phyloP scores from a whole-genome alignment of 2,797 vertebrate species.

The Poeciliopsis paucimaculata region DNA sequence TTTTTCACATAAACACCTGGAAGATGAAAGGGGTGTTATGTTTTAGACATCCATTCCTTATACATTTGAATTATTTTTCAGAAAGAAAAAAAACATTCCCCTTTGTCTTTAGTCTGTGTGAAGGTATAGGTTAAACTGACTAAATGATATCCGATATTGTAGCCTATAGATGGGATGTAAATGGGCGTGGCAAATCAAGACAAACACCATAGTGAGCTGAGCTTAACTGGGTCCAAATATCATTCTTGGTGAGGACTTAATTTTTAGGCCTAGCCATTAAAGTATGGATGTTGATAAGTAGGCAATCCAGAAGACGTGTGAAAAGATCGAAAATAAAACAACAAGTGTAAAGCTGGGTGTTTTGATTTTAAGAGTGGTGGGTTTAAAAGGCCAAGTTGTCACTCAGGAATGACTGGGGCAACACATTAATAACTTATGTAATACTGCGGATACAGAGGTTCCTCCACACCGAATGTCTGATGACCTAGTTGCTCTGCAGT shows the following conservation, averaged over 20 bases:
- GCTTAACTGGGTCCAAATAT: background rate
- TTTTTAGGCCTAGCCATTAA: background rate
- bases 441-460: slow-evolving; percentile 12
- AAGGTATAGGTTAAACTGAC: background rate
- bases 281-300: background rate
- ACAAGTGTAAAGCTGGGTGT: background rate
- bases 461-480: slow-evolving; percentile 28
- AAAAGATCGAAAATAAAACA: background rate
- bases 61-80: background rate
- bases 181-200: slow-evolving; percentile 63
- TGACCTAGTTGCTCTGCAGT: slow-evolving; percentile 5
- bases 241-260: background rate
- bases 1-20: background rate
- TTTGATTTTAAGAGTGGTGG: rapidly evolving
- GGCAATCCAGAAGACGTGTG: background rate
- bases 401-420: background rate
- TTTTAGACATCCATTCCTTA: background rate
- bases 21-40: background rate
- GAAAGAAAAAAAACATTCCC: background rate
- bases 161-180: slow-evolving; percentile 21
- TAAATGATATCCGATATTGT: slow-evolving; percentile 16
- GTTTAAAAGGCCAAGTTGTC: background rate
- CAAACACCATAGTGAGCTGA: slow-evolving; percentile 18
- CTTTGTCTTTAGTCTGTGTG: background rate
- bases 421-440: slow-evolving; percentile 26